Base-by-base conservation (phyloP, 2,113 vertebrate species). In the Caretta caretta region DNA sequence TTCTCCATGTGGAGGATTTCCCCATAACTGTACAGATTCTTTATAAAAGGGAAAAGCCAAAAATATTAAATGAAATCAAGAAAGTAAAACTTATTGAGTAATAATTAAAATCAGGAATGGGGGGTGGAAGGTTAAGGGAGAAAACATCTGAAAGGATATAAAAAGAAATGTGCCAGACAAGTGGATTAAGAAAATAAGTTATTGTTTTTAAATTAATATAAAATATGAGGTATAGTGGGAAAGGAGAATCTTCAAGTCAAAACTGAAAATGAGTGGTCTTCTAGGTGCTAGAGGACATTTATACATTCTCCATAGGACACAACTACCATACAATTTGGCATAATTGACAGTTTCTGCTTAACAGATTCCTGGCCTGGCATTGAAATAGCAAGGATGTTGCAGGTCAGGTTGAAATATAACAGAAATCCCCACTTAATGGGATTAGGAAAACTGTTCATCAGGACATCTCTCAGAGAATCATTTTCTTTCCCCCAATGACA, bases 1-100 rank as follows among this genome's bases (percentile, higher is more conserved):
- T 94, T 97, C 87, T 95, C 87, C 90, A 38, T 93, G 96, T 94
- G 97, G 96, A 97, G 95, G 95, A 97, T 95, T 75, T 16, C 57
- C 84, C 92, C 92, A 93, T 90, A 93, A 96, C 78, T 93, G 42
- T 5, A 1, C 59, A 25, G 79, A 88, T 95, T 92, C 69, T 50
- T 90, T 93, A 27, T 48, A 78, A 5, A 72, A 16, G 49, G 42
- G 62, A 57, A 94, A 92, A 90, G 78, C 53, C 6, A 38, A 87
- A 93, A 93, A 87, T 84, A 86, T 17, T 27, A 19, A 65, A 90
- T 88, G 76, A 38, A 27, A 5, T 29, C 90, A 88, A 93, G 75
- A 84, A 86, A 94, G 54, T 22, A 82, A 46, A 19, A 25, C 78
- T 62, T 25, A 59, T 17, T 83, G 16, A 93, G 85, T 78, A 94